Percentiles rank a stretch among this genome's conserved stretches.
Evolutionary conservation across 2,888 invertebrate species (phyloP).

Genomic region (Eurois occulta): DNA sequence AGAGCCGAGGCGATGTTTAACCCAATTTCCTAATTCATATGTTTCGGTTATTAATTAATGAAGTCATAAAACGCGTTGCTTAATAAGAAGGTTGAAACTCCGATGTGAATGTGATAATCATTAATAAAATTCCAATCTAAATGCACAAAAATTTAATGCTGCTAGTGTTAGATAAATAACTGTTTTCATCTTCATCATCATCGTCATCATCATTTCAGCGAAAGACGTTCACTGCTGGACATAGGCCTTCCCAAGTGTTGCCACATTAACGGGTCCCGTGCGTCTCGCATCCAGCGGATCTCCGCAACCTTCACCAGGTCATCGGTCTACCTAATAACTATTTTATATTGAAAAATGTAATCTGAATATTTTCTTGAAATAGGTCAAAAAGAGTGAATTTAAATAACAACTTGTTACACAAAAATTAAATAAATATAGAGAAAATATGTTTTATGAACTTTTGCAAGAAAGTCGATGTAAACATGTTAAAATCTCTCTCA

Average conservation of each 20-base stretch:
- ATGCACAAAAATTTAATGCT: background rate
- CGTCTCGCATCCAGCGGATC: too few relatives aligned
- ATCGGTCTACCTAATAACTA: too few relatives aligned
- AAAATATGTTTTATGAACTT: background rate
- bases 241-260: too few relatives aligned
- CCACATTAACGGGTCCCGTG: too few relatives aligned
- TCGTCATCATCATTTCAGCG: too few relatives aligned
- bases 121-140: conserved; percentile 21
- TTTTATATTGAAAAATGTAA: background rate
- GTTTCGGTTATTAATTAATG: conserved; percentile 69
- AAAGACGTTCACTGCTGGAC: too few relatives aligned
- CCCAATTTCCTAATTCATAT: conserved; percentile 67
- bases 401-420: background rate
- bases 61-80: conserved; percentile 58
- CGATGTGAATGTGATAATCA: conserved; percentile 38
- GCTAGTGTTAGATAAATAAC: background rate
- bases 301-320: too few relatives aligned
- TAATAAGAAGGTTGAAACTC: conserved; percentile 51
- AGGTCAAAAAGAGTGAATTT: background rate
- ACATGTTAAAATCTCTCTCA: background rate
- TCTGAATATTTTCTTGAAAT: background rate
- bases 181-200: too few relatives aligned
- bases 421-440: background rate
- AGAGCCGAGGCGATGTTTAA: conserved; percentile 63
- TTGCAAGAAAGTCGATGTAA: background rate